Conservation (phyloP, 2,888 invertebrate species). For the Neoascia interrupta region DNA sequence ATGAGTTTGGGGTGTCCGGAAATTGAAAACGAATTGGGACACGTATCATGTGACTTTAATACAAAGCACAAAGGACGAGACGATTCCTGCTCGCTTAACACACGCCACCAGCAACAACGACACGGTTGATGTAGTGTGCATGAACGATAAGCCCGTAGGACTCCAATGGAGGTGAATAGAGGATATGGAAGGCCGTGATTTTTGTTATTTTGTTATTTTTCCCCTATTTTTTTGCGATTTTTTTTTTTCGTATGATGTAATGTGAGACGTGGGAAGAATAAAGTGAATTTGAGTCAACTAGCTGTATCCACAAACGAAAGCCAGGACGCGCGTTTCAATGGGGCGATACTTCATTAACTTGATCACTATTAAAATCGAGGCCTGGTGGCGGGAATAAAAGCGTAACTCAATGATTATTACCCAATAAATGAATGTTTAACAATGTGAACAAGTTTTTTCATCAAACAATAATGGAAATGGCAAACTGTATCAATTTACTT, state of each 20-base stretch:
- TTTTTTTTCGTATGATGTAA: background rate
- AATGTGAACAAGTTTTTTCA: slow-evolving; percentile 16
- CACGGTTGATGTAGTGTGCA: slow-evolving; percentile 1
- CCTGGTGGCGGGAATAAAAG: background rate
- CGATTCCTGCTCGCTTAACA: slow-evolving; percentile 29
- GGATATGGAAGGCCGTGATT: slow-evolving; percentile 40
- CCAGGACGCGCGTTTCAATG: background rate
- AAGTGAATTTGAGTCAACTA: background rate
- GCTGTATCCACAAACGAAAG: background rate
- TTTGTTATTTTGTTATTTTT: slow-evolving; percentile 1
- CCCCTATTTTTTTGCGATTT: background rate
- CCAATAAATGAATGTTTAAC: slow-evolving; percentile 24
- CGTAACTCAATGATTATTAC: slow-evolving; percentile 34
- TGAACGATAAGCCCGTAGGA: slow-evolving; percentile 20
- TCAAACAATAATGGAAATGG: no score
- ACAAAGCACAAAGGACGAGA: slow-evolving; percentile 29
- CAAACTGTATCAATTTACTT: no score
- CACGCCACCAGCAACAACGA: background rate
- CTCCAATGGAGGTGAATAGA: slow-evolving; percentile 8
- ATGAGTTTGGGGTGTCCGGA: slow-evolving; percentile 40
- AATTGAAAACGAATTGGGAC: slow-evolving; percentile 66
- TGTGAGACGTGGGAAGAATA: slow-evolving; percentile 51
- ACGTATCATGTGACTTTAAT: slow-evolving; percentile 59
- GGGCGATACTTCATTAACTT: slow-evolving; percentile 44
- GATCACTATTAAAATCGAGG: slow-evolving; percentile 32